These are phyloP conservation scores for Saturnia pavonia DNA, from an alignment of 2,888 invertebrate genomes.

Conservation along the genomic window DNA sequence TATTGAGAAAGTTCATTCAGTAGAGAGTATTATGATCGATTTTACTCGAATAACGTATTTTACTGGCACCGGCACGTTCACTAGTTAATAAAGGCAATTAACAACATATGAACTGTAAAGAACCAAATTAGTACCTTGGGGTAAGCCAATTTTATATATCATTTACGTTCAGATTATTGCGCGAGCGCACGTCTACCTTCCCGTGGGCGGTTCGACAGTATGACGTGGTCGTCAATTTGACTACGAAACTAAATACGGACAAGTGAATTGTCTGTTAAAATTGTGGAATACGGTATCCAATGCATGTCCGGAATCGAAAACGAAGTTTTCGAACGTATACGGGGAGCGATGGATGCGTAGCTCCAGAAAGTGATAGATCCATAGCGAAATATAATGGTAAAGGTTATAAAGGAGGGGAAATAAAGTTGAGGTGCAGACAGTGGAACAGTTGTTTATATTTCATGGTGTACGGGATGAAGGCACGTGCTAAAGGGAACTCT, in stretches of 20 bases:
- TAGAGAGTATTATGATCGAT: conserved; percentile 4
- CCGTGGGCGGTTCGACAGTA: conserved; percentile 73
- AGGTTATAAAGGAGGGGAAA: conserved; percentile 36
- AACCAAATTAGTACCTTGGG: conserved; percentile 47
- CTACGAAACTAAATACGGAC: conserved; percentile 52
- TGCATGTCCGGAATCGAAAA: conserved; percentile 43
- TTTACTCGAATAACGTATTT: conserved; percentile 9
- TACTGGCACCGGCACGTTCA: neutral
- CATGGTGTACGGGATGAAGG: conserved; percentile 41
- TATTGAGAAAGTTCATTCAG: conserved; percentile 41
- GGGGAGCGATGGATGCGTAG: neutral
- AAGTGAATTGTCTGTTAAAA: conserved; percentile 40
- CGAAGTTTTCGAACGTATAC: conserved; percentile 13
- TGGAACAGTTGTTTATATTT: conserved; percentile 19
- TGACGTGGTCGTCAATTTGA: conserved; percentile 73
- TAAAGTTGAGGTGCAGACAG: conserved; percentile 18
- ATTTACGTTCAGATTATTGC: conserved; percentile 30
- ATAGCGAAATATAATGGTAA: conserved; percentile 29
- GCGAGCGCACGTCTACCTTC: conserved; percentile 68
- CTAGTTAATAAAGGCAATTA: neutral
- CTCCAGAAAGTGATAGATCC: neutral
- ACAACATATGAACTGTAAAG: conserved; percentile 13
- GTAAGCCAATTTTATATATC: conserved; percentile 57
- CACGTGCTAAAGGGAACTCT: conserved; percentile 61
- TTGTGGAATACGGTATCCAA: conserved; percentile 47